phyloP scores from a whole-genome alignment of 1,140 invertebrate genomes.

The Trinorchestia longiramus region DNA sequence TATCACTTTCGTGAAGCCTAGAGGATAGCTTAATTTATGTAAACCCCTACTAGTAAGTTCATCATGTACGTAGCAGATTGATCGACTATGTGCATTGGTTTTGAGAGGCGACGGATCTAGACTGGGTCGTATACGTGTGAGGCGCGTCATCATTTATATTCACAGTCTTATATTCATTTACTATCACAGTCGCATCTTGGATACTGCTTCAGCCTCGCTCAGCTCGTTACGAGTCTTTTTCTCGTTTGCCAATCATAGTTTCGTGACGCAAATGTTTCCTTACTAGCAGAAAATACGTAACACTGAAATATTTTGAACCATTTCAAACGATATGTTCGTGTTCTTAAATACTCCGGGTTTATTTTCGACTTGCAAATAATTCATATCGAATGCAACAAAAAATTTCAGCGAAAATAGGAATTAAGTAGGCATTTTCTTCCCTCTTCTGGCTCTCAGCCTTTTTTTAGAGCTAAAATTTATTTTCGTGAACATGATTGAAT shows the following conservation, averaged over 20 bases:
- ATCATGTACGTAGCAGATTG: background rate
- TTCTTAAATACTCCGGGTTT: background rate
- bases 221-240: background rate
- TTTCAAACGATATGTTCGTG: background rate
- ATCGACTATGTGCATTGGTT: background rate
- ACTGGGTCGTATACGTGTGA: background rate
- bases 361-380: background rate
- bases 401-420: background rate
- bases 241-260: background rate
- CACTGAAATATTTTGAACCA: background rate
- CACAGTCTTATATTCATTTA: background rate
- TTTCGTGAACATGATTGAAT: background rate
- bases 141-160: too few relatives aligned
- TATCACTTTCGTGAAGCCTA: conserved; percentile 29
- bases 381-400: background rate
- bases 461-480: background rate
- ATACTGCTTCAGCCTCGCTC: background rate
- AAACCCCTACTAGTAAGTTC: background rate
- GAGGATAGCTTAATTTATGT: background rate
- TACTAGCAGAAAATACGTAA: background rate
- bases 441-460: too few relatives aligned
- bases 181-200: background rate
- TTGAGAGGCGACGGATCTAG: background rate
- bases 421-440: background rate
- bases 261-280: background rate